Percentiles rank a stretch among this genome's conserved stretches.
phyloP scores from a whole-genome alignment of 1,140 invertebrate genomes.

The Drosophila equinoxialis region DNA sequence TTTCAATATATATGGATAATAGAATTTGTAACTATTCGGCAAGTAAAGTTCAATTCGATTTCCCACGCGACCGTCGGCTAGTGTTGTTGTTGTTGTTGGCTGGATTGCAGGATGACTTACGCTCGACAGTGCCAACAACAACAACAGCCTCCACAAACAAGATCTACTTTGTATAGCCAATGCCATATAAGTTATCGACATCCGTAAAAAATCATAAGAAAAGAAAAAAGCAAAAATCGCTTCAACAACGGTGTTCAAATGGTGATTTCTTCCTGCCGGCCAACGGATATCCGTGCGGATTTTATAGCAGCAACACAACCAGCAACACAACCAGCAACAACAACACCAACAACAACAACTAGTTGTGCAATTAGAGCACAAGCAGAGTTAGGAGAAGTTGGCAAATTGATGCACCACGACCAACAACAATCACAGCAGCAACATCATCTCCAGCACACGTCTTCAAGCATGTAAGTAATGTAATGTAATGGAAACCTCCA shows the following conservation, averaged over 20 bases:
- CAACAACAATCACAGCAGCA: conserved; percentile 10
- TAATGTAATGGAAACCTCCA: conserved; percentile 13
- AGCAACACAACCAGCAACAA: conserved; percentile 2
- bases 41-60: conserved; percentile 25
- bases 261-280: conserved; percentile 80
- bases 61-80: conserved; percentile 66
- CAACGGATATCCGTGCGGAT: conserved; percentile 80
- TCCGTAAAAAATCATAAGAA: conserved; percentile 70
- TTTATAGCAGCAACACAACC: conserved; percentile 58
- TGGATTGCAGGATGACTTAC: conserved; percentile 61
- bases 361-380: conserved; percentile 63
- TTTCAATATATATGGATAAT: not conserved
- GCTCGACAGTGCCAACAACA: conserved; percentile 36
- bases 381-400: conserved; percentile 71
- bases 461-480: conserved; percentile 66
- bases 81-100: conserved; percentile 39
- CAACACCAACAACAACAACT: conserved; percentile 31
- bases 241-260: conserved; percentile 77
- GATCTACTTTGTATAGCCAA: conserved; percentile 67
- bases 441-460: conserved; percentile 25
- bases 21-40: not conserved
- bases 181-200: conserved; percentile 76
- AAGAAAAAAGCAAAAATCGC: conserved; percentile 31
- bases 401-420: conserved; percentile 68
- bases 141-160: conserved; percentile 39